These are phyloP conservation scores for Rostratula benghalensis DNA, from an alignment of 2,113 vertebrate genomes.

Conservation along the genomic window DNA sequence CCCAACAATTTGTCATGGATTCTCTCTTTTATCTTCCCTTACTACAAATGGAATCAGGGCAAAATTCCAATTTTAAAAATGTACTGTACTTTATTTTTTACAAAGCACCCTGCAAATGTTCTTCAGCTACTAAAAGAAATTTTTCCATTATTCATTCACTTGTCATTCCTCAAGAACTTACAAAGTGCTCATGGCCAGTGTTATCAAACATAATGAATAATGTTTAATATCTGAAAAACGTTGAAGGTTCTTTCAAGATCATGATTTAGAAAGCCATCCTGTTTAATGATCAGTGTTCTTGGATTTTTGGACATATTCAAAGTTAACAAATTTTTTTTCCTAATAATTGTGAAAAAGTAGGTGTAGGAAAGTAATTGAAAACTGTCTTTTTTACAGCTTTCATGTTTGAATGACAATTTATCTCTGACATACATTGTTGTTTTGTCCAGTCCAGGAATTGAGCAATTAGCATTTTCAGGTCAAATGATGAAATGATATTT, in stretches of 20 bases:
- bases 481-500: neutral
- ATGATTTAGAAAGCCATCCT: neutral
- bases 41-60: neutral
- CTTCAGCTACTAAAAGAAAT: neutral
- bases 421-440: rapidly evolving
- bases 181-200: neutral
- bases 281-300: neutral
- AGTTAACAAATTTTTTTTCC: neutral
- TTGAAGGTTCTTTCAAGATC: neutral
- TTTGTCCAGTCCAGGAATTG: neutral
- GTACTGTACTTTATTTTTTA: neutral
- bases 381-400: neutral
- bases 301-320: neutral
- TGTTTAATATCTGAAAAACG: neutral
- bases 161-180: neutral
- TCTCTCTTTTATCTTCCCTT: neutral
- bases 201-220: neutral
- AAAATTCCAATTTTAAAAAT: neutral
- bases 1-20: neutral
- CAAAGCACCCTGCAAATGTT: neutral
- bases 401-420: neutral
- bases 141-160: neutral
- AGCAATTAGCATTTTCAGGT: neutral
- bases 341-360: neutral
- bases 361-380: neutral